A percentile compares a stretch with the other conserved stretches of the same genome.
Conservation (phyloP, 1,140 invertebrate genomes). For the Zaprionus nigranus region DNA sequence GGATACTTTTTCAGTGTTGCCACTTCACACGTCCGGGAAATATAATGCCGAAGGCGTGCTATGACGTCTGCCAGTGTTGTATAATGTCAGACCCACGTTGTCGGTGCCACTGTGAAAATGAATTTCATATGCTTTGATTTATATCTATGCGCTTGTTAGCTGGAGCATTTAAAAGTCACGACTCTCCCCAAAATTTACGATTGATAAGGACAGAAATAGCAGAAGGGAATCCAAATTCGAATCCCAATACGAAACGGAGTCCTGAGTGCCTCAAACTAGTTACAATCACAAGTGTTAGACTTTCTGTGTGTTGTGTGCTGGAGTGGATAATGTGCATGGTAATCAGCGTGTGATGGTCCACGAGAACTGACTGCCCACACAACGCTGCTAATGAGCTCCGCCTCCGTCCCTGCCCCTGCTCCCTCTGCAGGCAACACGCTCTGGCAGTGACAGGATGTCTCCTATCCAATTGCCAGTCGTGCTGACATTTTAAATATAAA, state of each 20-base stretch:
- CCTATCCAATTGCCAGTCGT: slow-evolving; percentile 62
- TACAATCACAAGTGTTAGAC: slow-evolving; percentile 23
- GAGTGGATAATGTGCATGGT: slow-evolving; percentile 48
- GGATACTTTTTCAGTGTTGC: slow-evolving; percentile 22
- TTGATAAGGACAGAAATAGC: slow-evolving; percentile 13
- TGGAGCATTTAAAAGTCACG: slow-evolving; percentile 42
- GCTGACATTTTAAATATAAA: slow-evolving; percentile 81
- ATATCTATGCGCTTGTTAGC: slow-evolving; percentile 62
- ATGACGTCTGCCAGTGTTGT: slow-evolving; percentile 21
- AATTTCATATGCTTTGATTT: slow-evolving; percentile 63
- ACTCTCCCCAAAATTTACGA: slow-evolving; percentile 55
- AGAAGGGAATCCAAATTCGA: slow-evolving; percentile 2
- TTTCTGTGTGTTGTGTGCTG: slow-evolving; percentile 14
- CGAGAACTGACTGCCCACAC: slow-evolving; percentile 57
- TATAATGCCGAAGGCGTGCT: slow-evolving; percentile 29
- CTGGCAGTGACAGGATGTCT: slow-evolving; percentile 56
- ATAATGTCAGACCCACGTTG: slow-evolving; percentile 11
- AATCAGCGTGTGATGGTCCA: slow-evolving; percentile 64
- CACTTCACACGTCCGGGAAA: slow-evolving; percentile 27
- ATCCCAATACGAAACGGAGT: background rate
- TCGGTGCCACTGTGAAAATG: slow-evolving; percentile 57
- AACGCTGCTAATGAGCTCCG: slow-evolving; percentile 62
- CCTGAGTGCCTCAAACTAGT: slow-evolving; percentile 39
- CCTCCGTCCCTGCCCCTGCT: background rate
- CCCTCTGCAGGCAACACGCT: background rate